A percentile compares a stretch with the other conserved stretches of the same genome.
Conservation (phyloP, 2,113 vertebrate genomes). For the Neolamprologus ventralis region DNA sequence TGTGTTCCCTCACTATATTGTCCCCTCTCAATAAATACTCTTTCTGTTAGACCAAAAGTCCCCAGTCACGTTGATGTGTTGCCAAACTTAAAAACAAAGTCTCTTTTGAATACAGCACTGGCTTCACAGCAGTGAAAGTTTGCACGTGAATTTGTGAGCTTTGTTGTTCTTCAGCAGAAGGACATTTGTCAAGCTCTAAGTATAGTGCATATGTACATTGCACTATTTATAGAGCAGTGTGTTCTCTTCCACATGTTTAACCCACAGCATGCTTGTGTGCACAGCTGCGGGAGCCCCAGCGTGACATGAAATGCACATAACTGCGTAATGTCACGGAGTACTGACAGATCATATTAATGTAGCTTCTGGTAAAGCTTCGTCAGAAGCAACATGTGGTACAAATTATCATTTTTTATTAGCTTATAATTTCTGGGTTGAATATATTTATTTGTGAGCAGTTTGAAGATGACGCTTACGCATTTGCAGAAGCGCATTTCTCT, state of each 20-base stretch:
- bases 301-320: background rate
- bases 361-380: background rate
- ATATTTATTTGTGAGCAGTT: background rate
- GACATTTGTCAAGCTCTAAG: background rate
- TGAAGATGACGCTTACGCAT: background rate
- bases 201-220: background rate
- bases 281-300: background rate
- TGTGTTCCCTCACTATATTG: background rate
- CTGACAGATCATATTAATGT: background rate
- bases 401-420: background rate
- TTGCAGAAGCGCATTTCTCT: background rate
- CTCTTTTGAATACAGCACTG: background rate
- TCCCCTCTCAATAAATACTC: background rate
- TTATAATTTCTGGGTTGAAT: background rate
- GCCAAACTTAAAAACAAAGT: background rate
- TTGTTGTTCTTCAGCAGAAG: background rate
- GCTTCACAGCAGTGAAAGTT: background rate
- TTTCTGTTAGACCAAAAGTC: background rate
- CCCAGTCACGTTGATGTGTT: background rate
- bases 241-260: background rate
- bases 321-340: background rate
- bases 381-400: background rate
- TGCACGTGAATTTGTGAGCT: background rate
- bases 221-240: background rate
- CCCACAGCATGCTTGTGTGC: background rate